These are phyloP conservation scores for Verasper variegatus DNA, from an alignment of 2,113 vertebrate species.

Conservation along the genomic window DNA sequence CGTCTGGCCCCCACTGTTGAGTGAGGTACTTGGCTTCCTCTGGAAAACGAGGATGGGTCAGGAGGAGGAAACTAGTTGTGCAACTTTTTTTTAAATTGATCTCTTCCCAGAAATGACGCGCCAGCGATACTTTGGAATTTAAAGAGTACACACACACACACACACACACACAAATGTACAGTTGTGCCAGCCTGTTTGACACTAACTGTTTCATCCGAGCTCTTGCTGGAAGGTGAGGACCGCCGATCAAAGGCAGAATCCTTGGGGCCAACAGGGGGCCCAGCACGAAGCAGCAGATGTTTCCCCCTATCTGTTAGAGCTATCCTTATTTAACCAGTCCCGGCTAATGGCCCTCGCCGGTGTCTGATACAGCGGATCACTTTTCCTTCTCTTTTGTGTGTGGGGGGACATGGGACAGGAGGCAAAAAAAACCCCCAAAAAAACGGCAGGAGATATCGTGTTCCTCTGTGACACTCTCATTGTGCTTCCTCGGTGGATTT, in stretches of 20 bases:
- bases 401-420: slow-evolving; percentile 56
- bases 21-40: slow-evolving; percentile 63
- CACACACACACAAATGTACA: neutral
- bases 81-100: slow-evolving; percentile 20
- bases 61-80: slow-evolving; percentile 9
- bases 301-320: slow-evolving; percentile 57
- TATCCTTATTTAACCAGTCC: slow-evolving; percentile 73
- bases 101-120: neutral
- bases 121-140: neutral
- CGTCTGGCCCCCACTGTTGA: slow-evolving; percentile 63
- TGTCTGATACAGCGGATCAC: slow-evolving; percentile 62
- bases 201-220: slow-evolving; percentile 44
- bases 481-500: slow-evolving; percentile 65
- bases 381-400: slow-evolving; percentile 69
- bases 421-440: neutral
- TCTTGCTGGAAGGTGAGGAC: slow-evolving; percentile 46
- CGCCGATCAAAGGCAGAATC: slow-evolving; percentile 70
- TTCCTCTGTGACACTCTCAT: slow-evolving; percentile 67
- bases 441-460: slow-evolving; percentile 64
- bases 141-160: neutral
- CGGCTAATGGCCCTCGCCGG: slow-evolving; percentile 62
- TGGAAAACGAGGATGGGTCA: slow-evolving; percentile 60
- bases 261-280: slow-evolving; percentile 46
- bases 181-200: neutral
- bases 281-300: slow-evolving; percentile 67